Evolutionary conservation across 2,888 invertebrate species (phyloP), one percentile per base, ranked within the genome.

Genomic region (Drosophila putrida): DNA sequence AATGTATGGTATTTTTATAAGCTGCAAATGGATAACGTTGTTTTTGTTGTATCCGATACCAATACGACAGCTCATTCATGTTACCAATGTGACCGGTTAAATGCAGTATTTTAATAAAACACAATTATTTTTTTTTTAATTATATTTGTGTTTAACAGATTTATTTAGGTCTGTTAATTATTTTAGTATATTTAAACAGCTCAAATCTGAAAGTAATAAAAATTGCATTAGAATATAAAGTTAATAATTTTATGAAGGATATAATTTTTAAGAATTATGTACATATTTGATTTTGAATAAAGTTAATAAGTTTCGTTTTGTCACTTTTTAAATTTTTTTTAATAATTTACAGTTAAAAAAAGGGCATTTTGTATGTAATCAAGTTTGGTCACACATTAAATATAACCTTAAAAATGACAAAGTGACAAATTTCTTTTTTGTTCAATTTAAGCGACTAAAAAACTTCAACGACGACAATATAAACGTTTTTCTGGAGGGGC

Each of bases 321-420:
- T 9, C 4, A 10, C 4, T 2, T 15, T 38, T 39, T 46, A 25
- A 20, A 44, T 44, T 36, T 9, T 46, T 46, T 31, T 25, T 11
- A n/a, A 38, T 13, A 15, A 6, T 35, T 49, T 41, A 41, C 33
- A 41, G 25, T 43, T 39, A 35, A 35, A 57, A 59, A 20, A 31
- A 25, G 15, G 11, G 44, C 36, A 74, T 80, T 82, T 77, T 69
- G 11, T n/a, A 49, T 11, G 43, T 80, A 49, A 43, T 25, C n/a
- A 27, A 41, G 43, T 27, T 55, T 85, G 82, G 82, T 62, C 82
- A 88, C 88, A 85, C 88, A 64, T 49, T 41, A 53, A 65, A 67
- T 77, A 88, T 83, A 83, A 83, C 83, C 83, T 83, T 85, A 89
- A 88, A 90, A 79, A 76, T 89, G 89, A 84, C 90, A 90, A 55